phyloP scores from a whole-genome alignment of 2,797 vertebrate genomes.

The Streptopelia turtur region DNA sequence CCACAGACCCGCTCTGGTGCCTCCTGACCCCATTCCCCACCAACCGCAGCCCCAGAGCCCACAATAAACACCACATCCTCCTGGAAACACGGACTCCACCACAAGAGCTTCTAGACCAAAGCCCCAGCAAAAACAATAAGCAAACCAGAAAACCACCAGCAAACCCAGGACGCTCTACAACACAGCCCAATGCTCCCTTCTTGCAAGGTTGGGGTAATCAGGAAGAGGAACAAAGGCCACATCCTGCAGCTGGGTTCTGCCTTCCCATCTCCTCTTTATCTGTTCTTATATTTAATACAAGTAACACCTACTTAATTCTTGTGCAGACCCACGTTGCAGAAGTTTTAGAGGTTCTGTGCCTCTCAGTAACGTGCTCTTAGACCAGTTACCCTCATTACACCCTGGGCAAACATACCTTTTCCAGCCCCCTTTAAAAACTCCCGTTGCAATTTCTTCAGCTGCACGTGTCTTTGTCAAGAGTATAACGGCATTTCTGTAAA shows the following conservation, averaged over 20 bases:
- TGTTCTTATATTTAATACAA: neutral
- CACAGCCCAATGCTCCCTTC: neutral
- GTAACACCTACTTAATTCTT: neutral
- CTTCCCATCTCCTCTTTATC: neutral
- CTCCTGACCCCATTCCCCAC: too few relatives aligned
- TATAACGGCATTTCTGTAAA: neutral
- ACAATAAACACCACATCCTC: neutral
- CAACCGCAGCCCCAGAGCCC: too few relatives aligned
- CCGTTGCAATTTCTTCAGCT: neutral
- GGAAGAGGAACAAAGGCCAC: neutral
- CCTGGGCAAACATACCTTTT: neutral
- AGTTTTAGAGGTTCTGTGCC: neutral
- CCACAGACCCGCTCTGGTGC: neutral
- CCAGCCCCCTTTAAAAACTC: neutral
- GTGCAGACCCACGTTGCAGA: neutral
- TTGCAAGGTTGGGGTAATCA: neutral
- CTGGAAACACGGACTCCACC: neutral
- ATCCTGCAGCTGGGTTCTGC: neutral
- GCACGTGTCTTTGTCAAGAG: neutral
- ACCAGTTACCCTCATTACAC: neutral
- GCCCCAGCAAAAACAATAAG: neutral
- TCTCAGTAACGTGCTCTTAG: neutral
- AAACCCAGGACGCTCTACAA: neutral
- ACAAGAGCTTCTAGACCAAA: neutral
- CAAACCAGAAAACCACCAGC: neutral